Conservation (phyloP, 2,113 vertebrate species). For the Sylvietta virens region DNA sequence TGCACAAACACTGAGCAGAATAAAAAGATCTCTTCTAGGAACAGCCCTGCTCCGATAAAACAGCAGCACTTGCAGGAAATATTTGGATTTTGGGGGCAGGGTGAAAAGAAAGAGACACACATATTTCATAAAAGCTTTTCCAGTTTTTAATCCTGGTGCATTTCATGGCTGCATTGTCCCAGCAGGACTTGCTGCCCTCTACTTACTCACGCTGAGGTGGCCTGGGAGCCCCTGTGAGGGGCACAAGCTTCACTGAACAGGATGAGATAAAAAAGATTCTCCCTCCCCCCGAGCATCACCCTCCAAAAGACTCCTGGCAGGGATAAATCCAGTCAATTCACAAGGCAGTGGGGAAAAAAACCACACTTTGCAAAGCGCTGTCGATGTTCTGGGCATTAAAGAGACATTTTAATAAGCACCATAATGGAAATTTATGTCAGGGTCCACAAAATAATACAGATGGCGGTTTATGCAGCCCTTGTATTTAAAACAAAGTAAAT, state of each 20-base stretch:
- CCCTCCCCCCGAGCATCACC: not conserved
- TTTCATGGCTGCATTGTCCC: not conserved
- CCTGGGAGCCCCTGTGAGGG: not conserved
- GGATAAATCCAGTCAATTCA: not conserved
- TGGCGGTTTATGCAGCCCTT: constrained; percentile 6
- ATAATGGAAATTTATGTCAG: constrained; percentile 56
- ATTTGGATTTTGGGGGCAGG: not conserved
- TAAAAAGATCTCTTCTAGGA: constrained; percentile 28
- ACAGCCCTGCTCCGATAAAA: not conserved
- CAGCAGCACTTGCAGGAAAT: not conserved
- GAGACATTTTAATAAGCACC: constrained; percentile 37
- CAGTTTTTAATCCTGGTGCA: not conserved
- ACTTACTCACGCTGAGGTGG: not conserved
- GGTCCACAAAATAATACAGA: constrained; percentile 50
- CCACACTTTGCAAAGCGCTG: not conserved
- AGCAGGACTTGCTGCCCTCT: not conserved
- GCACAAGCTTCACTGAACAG: not conserved
- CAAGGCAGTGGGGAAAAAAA: not conserved
- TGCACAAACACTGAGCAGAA: constrained; percentile 2
- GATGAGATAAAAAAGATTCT: not conserved
- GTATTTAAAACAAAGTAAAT: constrained; percentile 49
- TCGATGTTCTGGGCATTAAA: constrained; percentile 35
- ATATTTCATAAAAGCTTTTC: not conserved
- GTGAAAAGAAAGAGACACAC: not conserved
- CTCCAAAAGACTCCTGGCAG: not conserved